Percentiles rank a stretch among this genome's conserved stretches.
Evolutionary conservation across 2,888 invertebrate species (phyloP).

Genomic region (Philhelius pedissequus): DNA sequence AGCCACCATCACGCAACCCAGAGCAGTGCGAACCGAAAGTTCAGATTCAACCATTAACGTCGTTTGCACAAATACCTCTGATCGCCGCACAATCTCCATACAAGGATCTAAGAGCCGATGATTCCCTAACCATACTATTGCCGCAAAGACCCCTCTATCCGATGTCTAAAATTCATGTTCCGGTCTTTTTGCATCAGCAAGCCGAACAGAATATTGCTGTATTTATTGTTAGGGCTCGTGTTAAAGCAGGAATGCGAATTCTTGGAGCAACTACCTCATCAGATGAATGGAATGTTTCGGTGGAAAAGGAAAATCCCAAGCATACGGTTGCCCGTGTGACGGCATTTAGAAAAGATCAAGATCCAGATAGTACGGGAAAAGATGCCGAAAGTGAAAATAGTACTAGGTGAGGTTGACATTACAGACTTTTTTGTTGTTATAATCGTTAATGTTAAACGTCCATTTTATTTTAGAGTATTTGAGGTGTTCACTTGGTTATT

Average conservation of each 20-base stretch:
- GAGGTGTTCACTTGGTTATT: conserved; percentile 95
- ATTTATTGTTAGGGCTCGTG: conserved; percentile 93
- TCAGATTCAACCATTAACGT: conserved; percentile 85
- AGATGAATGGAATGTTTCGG: conserved; percentile 92
- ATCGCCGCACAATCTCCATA: conserved; percentile 89
- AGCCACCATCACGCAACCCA: conserved; percentile 85
- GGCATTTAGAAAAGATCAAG: conserved; percentile 84
- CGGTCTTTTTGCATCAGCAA: conserved; percentile 90
- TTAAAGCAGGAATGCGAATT: conserved; percentile 92
- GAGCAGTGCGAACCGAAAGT: conserved; percentile 88
- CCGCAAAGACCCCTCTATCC: conserved; percentile 95
- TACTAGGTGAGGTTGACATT: conserved; percentile 28
- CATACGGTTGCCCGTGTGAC: conserved; percentile 94
- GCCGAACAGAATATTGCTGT: conserved; percentile 85
- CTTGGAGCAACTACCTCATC: conserved; percentile 89
- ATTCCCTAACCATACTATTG: conserved; percentile 90
- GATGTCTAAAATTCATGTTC: conserved; percentile 92
- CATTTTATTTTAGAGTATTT: conserved; percentile 80
- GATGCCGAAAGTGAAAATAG: conserved; percentile 57
- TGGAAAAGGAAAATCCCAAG: conserved; percentile 89
- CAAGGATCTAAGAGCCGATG: conserved; percentile 90
- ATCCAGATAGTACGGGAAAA: conserved; percentile 72
- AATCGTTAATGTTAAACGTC: neutral
- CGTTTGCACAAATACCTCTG: conserved; percentile 84
- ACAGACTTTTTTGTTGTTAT: neutral